phyloP scores from a whole-genome alignment of 2,113 vertebrate genomes.

The Melanerpes formicivorus region DNA sequence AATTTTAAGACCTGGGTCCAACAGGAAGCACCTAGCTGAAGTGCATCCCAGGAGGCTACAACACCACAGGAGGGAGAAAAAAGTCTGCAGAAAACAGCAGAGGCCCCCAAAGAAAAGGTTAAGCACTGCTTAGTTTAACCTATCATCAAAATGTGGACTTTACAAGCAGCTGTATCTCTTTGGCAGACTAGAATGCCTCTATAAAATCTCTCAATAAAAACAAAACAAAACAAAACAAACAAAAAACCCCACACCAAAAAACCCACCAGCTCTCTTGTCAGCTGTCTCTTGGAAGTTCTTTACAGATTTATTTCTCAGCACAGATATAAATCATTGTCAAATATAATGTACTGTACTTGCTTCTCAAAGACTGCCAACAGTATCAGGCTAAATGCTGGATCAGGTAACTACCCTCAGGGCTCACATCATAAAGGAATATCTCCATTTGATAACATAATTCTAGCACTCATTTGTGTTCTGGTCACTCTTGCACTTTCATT shows the following conservation, averaged over 20 bases:
- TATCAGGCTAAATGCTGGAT: conserved; percentile 47
- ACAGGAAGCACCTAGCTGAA: not conserved
- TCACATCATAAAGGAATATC: not conserved
- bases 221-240: not conserved
- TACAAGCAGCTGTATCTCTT: conserved; percentile 41
- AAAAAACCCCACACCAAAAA: not conserved
- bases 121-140: conserved; percentile 25
- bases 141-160: conserved; percentile 21
- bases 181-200: conserved; percentile 8
- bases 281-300: conserved; percentile 39
- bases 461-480: not conserved
- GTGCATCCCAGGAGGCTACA: not conserved
- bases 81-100: not conserved
- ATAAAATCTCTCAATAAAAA: conserved; percentile 24
- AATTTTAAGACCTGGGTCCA: conserved; percentile 17
- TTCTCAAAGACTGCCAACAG: conserved; percentile 41
- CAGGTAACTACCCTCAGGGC: conserved; percentile 24
- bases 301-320: conserved; percentile 53
- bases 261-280: not conserved
- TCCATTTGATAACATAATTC: not conserved
- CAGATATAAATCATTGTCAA: conserved; percentile 59
- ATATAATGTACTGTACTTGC: conserved; percentile 23
- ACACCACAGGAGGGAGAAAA: not conserved
- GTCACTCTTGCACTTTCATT: not conserved
- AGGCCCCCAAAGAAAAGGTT: not conserved